phyloP scores from a whole-genome alignment of 1,140 invertebrate species.

The Drosophila murphyi region DNA sequence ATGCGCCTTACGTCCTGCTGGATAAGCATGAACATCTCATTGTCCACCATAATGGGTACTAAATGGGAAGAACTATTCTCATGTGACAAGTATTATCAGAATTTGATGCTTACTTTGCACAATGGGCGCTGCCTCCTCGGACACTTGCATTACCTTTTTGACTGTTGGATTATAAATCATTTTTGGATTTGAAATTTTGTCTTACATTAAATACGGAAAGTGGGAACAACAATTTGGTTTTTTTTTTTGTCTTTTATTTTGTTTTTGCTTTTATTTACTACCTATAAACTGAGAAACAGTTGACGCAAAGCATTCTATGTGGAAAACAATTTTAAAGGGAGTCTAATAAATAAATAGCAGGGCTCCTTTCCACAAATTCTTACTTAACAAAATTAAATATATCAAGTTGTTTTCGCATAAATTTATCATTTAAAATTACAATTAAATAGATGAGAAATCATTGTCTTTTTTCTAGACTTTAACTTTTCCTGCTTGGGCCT shows the following conservation, averaged over 20 bases:
- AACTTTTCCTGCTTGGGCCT: neutral
- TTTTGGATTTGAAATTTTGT: conserved; percentile 7
- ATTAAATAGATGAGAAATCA: too few relatives aligned
- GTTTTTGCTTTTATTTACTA: neutral
- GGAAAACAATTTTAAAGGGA: neutral
- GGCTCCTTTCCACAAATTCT: too few relatives aligned
- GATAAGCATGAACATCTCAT: conserved; percentile 54
- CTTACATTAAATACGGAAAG: conserved; percentile 8
- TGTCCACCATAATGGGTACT: conserved; percentile 65
- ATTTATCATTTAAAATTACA: too few relatives aligned
- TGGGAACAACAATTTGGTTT: neutral
- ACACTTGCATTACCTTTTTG: conserved; percentile 51
- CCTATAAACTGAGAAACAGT: neutral
- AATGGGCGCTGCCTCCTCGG: conserved; percentile 56
- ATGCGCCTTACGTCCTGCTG: conserved; percentile 69
- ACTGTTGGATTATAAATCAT: conserved; percentile 47
- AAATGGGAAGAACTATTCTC: neutral
- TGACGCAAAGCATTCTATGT: neutral
- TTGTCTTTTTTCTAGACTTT: too few relatives aligned
- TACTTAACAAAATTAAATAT: too few relatives aligned
- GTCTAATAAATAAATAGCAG: too few relatives aligned
- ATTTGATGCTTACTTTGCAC: conserved; percentile 50
- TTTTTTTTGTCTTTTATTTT: neutral
- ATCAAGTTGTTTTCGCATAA: too few relatives aligned
- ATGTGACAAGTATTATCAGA: neutral